A percentile compares a stretch with the other conserved stretches of the same genome.
phyloP scores from a whole-genome alignment of 2,113 vertebrate species.

The Brienomyrus longianalis region DNA sequence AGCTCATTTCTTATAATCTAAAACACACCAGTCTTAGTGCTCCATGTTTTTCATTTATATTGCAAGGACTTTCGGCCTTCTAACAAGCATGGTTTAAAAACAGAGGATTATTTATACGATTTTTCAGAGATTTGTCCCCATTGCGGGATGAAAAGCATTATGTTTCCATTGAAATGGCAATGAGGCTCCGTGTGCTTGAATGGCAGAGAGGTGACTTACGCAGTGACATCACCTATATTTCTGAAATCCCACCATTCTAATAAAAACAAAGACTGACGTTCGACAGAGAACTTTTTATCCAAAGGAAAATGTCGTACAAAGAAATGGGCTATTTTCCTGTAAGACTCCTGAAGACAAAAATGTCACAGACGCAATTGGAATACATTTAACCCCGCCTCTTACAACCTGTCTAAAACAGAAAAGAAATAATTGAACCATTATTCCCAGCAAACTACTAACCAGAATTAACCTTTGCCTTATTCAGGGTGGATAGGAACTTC shows the following conservation, averaged over 20 bases:
- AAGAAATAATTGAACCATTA: neutral
- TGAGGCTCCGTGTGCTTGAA: neutral
- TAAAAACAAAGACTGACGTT: neutral
- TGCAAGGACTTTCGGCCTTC: neutral
- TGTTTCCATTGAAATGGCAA: neutral
- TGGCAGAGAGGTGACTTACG: neutral
- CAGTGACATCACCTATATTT: neutral
- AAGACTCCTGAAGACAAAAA: neutral
- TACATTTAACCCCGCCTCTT: neutral
- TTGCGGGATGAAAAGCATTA: neutral
- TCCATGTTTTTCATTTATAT: neutral
- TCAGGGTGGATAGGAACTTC: neutral
- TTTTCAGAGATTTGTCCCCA: neutral
- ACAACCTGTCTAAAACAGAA: neutral
- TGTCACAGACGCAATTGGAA: neutral
- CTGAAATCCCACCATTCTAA: neutral
- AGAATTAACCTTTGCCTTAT: slow-evolving; percentile 14
- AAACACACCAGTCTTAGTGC: neutral
- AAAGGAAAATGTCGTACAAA: neutral
- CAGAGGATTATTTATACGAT: neutral
- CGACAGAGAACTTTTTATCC: neutral
- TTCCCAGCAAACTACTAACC: neutral
- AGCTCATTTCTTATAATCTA: neutral
- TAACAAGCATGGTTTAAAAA: neutral
- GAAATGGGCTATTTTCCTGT: neutral